Conservation (phyloP, 1,140 invertebrate species). For the Pogonognathellus flavescens region DNA sequence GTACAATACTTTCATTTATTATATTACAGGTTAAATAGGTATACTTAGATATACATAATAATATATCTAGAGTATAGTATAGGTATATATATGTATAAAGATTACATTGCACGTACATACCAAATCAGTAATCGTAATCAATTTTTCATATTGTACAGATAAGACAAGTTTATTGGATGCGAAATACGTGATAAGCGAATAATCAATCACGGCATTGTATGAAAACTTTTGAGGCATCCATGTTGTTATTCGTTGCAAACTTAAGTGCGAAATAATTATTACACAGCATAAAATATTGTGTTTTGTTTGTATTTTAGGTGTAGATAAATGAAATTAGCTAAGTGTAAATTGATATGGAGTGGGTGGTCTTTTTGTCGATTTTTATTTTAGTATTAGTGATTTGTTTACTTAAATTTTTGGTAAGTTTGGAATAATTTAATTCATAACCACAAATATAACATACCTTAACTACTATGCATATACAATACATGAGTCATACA, state of each 20-base stretch:
- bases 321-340: background rate
- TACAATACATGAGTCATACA: no score
- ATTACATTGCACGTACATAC: background rate
- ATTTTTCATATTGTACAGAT: background rate
- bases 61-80: no score
- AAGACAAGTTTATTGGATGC: background rate
- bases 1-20: no score
- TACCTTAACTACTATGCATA: no score
- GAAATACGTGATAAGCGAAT: background rate
- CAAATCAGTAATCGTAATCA: background rate
- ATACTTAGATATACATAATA: no score
- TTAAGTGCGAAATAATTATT: no score
- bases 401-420: conserved; percentile 1
- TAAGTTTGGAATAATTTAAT: background rate
- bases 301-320: background rate
- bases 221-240: background rate
- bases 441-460: no score
- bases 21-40: no score
- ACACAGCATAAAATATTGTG: no score
- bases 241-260: no score
- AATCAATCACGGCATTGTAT: background rate
- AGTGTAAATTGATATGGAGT: background rate
- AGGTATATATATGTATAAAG: background rate
- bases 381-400: background rate
- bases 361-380: background rate